phyloP scores from a whole-genome alignment of 92 coral and sea anemone species.

The Metridium senile region DNA sequence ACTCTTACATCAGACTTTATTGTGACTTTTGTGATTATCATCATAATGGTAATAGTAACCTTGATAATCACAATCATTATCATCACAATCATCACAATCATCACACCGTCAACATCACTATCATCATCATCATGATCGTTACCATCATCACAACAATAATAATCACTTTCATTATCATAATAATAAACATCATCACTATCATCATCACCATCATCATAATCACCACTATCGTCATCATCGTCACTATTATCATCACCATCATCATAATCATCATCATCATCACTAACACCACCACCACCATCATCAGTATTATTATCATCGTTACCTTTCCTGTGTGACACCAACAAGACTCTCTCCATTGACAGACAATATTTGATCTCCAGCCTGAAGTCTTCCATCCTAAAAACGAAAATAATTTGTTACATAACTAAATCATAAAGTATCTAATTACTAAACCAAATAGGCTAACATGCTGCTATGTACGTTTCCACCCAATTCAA shows the following conservation, averaged over 20 bases:
- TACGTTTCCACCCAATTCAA: too few species aligned
- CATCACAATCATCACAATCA: too few species aligned
- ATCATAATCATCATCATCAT: not conserved
- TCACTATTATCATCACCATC: not conserved
- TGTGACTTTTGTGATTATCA: too few species aligned
- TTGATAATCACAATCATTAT: too few species aligned
- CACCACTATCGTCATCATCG: not conserved
- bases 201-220: not conserved
- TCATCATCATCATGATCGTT: not conserved
- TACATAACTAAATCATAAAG: too few species aligned
- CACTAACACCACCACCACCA: not conserved
- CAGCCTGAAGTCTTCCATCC: constrained; percentile 97
- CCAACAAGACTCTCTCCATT: constrained; percentile 95
- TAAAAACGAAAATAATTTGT: constrained; percentile 15
- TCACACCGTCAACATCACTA: not conserved
- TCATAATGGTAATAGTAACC: too few species aligned
- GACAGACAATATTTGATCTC: constrained; percentile 89
- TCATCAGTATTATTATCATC: not conserved
- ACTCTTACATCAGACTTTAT: too few species aligned
- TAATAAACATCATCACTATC: not conserved
- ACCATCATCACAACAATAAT: not conserved
- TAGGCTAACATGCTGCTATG: too few species aligned
- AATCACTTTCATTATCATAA: not conserved
- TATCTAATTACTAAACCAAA: too few species aligned
- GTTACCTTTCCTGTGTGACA: constrained; percentile 87